These are phyloP conservation scores for Lepeophtheirus nordmannii DNA, from an alignment of 2,888 invertebrate species.

Conservation along the genomic window DNA sequence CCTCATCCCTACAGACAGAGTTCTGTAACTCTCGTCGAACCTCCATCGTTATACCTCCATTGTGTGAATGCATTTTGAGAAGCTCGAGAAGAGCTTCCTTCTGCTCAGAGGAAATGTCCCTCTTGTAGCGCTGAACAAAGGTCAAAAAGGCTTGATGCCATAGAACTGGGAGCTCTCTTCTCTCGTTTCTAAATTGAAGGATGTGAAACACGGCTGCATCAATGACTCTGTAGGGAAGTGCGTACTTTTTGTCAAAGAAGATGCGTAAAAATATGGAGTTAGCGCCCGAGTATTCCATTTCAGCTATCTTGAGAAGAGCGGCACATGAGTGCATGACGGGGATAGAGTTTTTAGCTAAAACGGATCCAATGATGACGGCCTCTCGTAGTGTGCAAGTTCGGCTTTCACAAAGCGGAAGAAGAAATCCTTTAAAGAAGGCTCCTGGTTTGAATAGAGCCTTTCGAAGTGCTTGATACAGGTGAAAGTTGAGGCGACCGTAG, in stretches of 20 bases:
- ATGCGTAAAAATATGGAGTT: constrained; percentile 80
- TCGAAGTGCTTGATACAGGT: constrained; percentile 76
- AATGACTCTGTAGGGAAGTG: constrained; percentile 81
- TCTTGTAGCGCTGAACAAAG: constrained; percentile 87
- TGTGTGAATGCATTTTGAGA: constrained; percentile 50
- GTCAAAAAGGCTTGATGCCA: constrained; percentile 93
- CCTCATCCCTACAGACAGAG: constrained; percentile 56
- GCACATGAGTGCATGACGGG: constrained; percentile 90
- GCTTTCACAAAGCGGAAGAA: constrained; percentile 47
- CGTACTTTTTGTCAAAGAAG: constrained; percentile 93
- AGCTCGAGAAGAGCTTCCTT: constrained; percentile 66
- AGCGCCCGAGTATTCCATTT: constrained; percentile 92
- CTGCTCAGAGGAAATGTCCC: constrained; percentile 83
- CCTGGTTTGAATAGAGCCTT: constrained; percentile 92
- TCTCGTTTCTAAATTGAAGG: constrained; percentile 46
- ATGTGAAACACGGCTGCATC: constrained; percentile 91
- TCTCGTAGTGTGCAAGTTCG: constrained; percentile 88
- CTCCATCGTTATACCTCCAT: constrained; percentile 56
- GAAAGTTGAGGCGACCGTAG: constrained; percentile 86
- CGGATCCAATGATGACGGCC: constrained; percentile 84
- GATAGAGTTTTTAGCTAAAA: constrained; percentile 74
- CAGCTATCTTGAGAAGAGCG: constrained; percentile 82
- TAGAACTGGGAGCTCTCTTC: constrained; percentile 70
- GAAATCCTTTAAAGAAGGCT: constrained; percentile 85
- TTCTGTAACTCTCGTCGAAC: constrained; percentile 70